A percentile compares a stretch with the other conserved stretches of the same genome.
Evolutionary conservation across 2,797 vertebrate species (phyloP).

Genomic region (Falco naumanni): DNA sequence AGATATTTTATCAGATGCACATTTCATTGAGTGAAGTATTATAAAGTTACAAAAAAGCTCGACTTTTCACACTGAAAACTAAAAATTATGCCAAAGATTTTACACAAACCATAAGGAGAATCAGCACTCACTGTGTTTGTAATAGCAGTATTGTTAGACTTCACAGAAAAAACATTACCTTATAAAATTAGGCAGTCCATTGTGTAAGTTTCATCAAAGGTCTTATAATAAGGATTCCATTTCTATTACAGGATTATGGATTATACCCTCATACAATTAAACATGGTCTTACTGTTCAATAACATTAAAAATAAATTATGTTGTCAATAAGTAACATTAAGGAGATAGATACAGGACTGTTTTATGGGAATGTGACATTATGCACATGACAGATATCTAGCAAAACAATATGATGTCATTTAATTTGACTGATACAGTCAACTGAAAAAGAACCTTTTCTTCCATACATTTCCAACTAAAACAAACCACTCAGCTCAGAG

Average conservation of each 20-base stretch:
- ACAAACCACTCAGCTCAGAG: slow-evolving; percentile 21
- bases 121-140: neutral
- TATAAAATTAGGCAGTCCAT: neutral
- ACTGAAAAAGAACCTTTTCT: neutral
- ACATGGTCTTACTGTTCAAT: neutral
- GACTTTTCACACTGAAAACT: neutral
- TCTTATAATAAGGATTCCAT: neutral
- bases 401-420: neutral
- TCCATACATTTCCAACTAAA: slow-evolving; percentile 8
- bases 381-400: slow-evolving; percentile 13
- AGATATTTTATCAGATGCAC: neutral
- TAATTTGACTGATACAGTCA: slow-evolving; percentile 10
- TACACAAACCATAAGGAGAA: neutral
- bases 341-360: neutral
- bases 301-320: neutral
- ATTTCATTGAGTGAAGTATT: neutral
- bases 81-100: neutral
- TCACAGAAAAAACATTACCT: neutral
- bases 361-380: neutral
- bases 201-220: neutral
- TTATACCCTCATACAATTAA: neutral
- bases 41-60: neutral
- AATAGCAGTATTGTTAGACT: neutral
- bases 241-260: neutral
- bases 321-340: neutral